Conservation (phyloP, 92 coral and sea anemone genomes). For the Meandrina meandrites region DNA sequence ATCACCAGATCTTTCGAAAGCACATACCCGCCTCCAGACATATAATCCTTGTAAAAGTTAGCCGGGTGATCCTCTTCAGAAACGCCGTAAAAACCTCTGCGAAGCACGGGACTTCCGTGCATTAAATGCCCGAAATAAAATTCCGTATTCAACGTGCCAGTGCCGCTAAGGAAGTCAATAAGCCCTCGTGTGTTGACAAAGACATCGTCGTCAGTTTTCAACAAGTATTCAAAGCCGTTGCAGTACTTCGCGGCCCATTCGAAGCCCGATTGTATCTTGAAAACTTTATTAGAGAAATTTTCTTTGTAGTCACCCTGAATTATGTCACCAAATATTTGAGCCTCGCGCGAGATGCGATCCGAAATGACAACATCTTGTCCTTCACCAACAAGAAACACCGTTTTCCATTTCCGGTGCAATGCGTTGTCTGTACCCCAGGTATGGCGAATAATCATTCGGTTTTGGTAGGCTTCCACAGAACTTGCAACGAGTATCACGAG, state of each 20-base stretch:
- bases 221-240: constrained; percentile 27
- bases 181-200: constrained; percentile 47
- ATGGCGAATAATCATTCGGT: constrained; percentile 45
- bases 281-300: constrained; percentile 31
- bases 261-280: constrained; percentile 45
- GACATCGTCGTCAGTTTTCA: constrained; percentile 49
- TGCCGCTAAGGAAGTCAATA: constrained; percentile 31
- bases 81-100: constrained; percentile 36
- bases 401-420: constrained; percentile 49
- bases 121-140: constrained; percentile 51
- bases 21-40: constrained; percentile 55
- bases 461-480: constrained; percentile 23
- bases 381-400: constrained; percentile 48
- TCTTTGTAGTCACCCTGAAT: constrained; percentile 50
- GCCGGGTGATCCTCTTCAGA: constrained; percentile 47
- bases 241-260: constrained; percentile 58
- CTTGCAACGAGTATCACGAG: constrained; percentile 51
- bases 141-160: constrained; percentile 24
- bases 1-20: constrained; percentile 49
- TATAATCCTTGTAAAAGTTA: constrained; percentile 32
- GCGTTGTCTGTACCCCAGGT: constrained; percentile 57
- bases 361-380: constrained; percentile 26
- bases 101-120: constrained; percentile 45
- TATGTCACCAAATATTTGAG: constrained; percentile 59
- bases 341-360: constrained; percentile 42